phyloP scores from a whole-genome alignment of 2,797 vertebrate species.

The Pteropus rufus region DNA sequence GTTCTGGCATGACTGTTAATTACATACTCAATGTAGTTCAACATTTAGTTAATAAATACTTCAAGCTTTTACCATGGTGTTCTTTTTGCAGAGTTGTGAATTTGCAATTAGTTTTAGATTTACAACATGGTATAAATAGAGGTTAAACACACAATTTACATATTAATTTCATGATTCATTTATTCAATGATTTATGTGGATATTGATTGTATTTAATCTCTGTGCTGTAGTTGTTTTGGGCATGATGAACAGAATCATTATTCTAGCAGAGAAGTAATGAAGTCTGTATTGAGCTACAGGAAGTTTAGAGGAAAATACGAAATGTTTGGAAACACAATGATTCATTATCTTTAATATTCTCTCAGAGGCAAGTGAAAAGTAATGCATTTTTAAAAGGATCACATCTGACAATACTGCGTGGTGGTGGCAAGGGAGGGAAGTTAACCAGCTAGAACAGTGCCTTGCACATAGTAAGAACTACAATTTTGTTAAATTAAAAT shows the following conservation, averaged over 20 bases:
- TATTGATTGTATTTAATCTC: slow-evolving; percentile 93
- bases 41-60: slow-evolving; percentile 94
- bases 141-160: slow-evolving; percentile 96
- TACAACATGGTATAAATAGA: slow-evolving; percentile 92
- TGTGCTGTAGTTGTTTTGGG: slow-evolving; percentile 85
- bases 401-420: background rate
- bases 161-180: slow-evolving; percentile 98
- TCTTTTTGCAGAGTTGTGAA: slow-evolving; percentile 88
- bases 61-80: slow-evolving; percentile 89
- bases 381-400: slow-evolving; percentile 59
- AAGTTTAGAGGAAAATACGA: slow-evolving; percentile 59
- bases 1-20: slow-evolving; percentile 88
- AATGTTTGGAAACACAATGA: slow-evolving; percentile 69
- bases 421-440: background rate
- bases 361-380: slow-evolving; percentile 61
- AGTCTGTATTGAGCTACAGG: slow-evolving; percentile 78
- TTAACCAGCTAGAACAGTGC: background rate
- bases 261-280: slow-evolving; percentile 78
- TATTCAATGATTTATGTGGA: slow-evolving; percentile 94
- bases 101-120: slow-evolving; percentile 95
- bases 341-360: slow-evolving; percentile 75
- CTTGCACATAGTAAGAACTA: background rate
- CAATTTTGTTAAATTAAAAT: slow-evolving; percentile 29
- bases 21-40: slow-evolving; percentile 90
- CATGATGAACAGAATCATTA: slow-evolving; percentile 85